Evolutionary conservation across 35 echinoderm and acorn worm genomes (phyloP), one percentile per base, ranked within the genome.

Genomic region (Hemicentrotus pulcherrimus): DNA sequence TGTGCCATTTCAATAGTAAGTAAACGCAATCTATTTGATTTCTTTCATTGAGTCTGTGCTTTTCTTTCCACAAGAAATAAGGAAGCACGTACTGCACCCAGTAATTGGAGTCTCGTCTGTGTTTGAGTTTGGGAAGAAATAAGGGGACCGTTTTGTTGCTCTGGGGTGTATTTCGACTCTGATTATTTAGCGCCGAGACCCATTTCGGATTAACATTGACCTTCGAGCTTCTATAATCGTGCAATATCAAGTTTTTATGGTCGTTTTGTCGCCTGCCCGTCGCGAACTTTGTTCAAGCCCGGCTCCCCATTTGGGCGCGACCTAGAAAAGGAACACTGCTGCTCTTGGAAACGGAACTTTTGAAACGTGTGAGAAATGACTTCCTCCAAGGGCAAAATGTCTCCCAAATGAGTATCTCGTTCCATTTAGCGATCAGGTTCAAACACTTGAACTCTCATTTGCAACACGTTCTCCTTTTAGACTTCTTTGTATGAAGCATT

Each of bases 181-280:
- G 32, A 47, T 45, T 47, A 90, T 46, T 90, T 90, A 90, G 88
- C 88, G 32, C 28, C 65, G 88, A 90, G 32, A 47, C 46, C 88
- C 32, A 33, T 47, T 47, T 33, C 32, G 19, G n/a, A 90, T 33
- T 45, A 90, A 90, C 88, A 47, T 33, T 90, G 88, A 90, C 88
- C 88, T 47, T 33, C 32, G 32, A 90, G 88, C 32, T 30, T 47
- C 33, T 45, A 90, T 90, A 90, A 45, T 90, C 88, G 88, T 33
- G 88, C 88, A 90, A 90, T 90, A 90, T 90, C 88, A 90, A 89
- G 31, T 90, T 90, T 86, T 90, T 90, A 90, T 90, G 14, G 88
- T 32, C 33, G 12, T 33, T 32, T 9, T 90, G 88, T 35, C 88
- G 88, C 88, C 88, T 28, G 88, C 24, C 5, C 31, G 88, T 90